Evolutionary conservation across 2,888 invertebrate genomes (phyloP), one percentile per base, ranked within the genome.

Genomic region (Nycteola revayana): DNA sequence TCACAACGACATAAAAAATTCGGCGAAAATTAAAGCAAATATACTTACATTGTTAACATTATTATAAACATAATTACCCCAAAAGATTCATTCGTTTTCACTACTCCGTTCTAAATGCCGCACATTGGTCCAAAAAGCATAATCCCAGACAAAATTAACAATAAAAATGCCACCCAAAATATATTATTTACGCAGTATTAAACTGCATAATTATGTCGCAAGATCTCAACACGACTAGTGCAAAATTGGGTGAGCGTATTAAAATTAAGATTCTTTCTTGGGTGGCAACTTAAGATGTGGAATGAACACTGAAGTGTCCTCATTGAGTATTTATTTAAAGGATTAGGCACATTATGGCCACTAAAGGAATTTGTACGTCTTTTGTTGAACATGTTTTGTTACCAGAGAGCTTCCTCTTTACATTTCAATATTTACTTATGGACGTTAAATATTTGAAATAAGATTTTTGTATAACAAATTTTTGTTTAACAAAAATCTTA

Each of bases 321-420:
- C 68, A 68, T 51, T 17, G 28, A 45, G 65, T 83, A 77, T 82
- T 83, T 85, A 75, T 75, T 77, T 76, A 81, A 81, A 70, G 70
- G 84, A 85, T 87, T 84, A 82, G 61, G 39, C 42, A 63, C 82
- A 80, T 86, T 83, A 77, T 36, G 38, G 44, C 43, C 51, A 58
- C 64, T 67, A 51, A 66, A 37, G 57, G 54, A 55, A 54, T 59
- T 44, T 44, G 31, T 31, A 41, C 22, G 28, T 43, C 52, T 51
- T 65, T 68, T 68, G 62, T 65, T 59, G 44, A 53, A 55, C 63
- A 63, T 75, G 68, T 72, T 76, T 73, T 67, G 67, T 73, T 73
- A 73, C 48, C 55, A 57, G 49, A 60, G 54, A 57, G 57, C 48
- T 32, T 53, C 44, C 38, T 42, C 42, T 45, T 43, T 6, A 41